Conservation (phyloP, 2,113 vertebrate species). For the Tapirus terrestris region DNA sequence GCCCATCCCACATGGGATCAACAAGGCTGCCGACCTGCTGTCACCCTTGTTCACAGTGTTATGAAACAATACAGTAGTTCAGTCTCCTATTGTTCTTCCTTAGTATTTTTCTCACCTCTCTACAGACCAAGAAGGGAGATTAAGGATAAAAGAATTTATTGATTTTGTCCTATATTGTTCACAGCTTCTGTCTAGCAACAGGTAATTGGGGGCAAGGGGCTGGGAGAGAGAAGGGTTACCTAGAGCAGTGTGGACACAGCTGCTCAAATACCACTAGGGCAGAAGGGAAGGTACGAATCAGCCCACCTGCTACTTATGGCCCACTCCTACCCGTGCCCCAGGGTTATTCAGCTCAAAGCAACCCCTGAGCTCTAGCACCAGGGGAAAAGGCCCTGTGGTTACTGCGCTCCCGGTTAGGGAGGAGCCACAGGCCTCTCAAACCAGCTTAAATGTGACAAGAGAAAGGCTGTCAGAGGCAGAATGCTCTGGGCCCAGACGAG, state of each 20-base stretch:
- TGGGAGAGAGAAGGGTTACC: not conserved
- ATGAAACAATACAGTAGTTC: conserved; percentile 9
- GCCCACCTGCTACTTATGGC: not conserved
- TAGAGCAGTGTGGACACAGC: not conserved
- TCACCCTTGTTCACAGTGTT: conserved; percentile 41
- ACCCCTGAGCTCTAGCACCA: not conserved
- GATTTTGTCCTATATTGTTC: not conserved
- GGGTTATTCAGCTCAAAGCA: not conserved
- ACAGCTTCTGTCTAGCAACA: not conserved
- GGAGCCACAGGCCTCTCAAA: not conserved
- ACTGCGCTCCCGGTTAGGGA: not conserved
- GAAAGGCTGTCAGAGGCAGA: not conserved
- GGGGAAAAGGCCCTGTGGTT: not conserved
- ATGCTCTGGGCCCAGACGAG: not conserved
- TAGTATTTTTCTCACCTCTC: not conserved
- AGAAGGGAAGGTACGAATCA: not conserved
- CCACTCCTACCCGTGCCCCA: not conserved
- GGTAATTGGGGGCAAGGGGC: not conserved
- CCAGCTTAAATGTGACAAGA: not conserved
- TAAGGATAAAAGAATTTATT: not conserved
- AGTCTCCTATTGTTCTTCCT: not conserved
- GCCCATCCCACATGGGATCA: not conserved
- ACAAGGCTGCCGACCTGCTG: not conserved
- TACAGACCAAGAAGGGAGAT: not conserved
- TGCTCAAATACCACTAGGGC: not conserved